Conservation (phyloP, 2,113 vertebrate species). For the Sus scrofa region DNA sequence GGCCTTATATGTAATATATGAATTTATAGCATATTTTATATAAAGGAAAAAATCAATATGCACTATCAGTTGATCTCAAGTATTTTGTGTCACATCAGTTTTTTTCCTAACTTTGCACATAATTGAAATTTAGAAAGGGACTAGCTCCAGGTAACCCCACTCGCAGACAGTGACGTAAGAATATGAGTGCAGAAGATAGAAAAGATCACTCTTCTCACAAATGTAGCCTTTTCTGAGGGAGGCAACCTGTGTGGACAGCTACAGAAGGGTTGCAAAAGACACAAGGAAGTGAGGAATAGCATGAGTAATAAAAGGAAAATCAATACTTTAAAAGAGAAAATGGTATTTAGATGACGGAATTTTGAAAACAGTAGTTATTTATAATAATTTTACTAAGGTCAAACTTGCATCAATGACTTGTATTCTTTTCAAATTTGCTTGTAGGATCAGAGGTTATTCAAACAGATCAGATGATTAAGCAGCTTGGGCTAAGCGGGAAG, state of each 20-base stretch:
- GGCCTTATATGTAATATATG: background rate
- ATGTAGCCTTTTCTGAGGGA: background rate
- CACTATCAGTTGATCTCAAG: background rate
- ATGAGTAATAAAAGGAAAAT: background rate
- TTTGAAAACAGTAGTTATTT: background rate
- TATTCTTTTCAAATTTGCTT: constrained; percentile 39
- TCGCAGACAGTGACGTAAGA: background rate
- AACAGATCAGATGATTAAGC: constrained; percentile 58
- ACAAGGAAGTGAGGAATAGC: background rate
- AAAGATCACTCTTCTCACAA: background rate
- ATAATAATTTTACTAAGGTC: constrained; percentile 14
- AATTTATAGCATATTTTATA: background rate
- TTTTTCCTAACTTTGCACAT: background rate
- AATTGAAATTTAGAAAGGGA: background rate
- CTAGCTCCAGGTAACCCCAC: background rate
- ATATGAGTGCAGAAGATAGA: background rate
- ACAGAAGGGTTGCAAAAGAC: background rate
- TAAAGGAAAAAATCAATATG: background rate
- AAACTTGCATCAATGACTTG: background rate
- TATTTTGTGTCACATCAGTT: background rate
- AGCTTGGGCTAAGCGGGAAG: background rate
- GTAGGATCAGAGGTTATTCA: constrained; percentile 65
- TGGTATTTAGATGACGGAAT: background rate
- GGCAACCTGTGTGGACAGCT: background rate
- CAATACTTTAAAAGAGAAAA: background rate